phyloP scores from a whole-genome alignment of 2,888 invertebrate genomes.

The Callyntrura sp. region DNA sequence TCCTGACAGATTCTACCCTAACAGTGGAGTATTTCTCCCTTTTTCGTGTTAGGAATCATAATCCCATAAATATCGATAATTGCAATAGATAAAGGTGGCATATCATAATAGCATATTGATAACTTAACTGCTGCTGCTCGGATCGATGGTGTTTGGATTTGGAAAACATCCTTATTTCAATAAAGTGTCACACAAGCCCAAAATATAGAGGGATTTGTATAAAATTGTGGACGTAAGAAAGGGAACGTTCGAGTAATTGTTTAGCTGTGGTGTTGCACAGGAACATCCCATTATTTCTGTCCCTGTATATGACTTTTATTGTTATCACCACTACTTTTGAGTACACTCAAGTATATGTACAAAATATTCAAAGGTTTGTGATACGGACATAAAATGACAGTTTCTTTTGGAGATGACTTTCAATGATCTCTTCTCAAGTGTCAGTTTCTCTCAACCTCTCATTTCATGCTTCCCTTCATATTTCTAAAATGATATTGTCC shows the following conservation, averaged over 20 bases:
- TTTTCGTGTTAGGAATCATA: constrained; percentile 21
- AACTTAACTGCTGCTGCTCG: constrained; percentile 61
- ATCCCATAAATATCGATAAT: constrained; percentile 72
- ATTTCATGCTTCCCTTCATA: constrained; percentile 78
- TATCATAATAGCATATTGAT: constrained; percentile 63
- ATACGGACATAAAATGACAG: constrained; percentile 39
- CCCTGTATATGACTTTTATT: no score
- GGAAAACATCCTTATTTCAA: neutral
- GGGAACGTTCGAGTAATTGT: constrained; percentile 20
- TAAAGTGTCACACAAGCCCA: constrained; percentile 63
- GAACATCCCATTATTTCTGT: neutral
- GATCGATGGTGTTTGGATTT: neutral
- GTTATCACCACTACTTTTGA: no score
- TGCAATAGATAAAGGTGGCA: constrained; percentile 61
- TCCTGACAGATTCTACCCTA: neutral
- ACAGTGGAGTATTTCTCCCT: constrained; percentile 13
- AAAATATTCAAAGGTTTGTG: neutral
- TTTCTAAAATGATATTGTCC: constrained; percentile 75
- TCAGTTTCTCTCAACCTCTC: constrained; percentile 77
- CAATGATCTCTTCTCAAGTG: constrained; percentile 70
- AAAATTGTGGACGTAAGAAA: constrained; percentile 50
- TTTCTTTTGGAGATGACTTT: constrained; percentile 54
- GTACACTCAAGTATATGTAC: neutral
- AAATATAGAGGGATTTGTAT: constrained; percentile 40
- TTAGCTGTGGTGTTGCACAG: neutral